Evolutionary conservation across 1,140 invertebrate genomes (phyloP).

Genomic region (Panonychus citri): DNA sequence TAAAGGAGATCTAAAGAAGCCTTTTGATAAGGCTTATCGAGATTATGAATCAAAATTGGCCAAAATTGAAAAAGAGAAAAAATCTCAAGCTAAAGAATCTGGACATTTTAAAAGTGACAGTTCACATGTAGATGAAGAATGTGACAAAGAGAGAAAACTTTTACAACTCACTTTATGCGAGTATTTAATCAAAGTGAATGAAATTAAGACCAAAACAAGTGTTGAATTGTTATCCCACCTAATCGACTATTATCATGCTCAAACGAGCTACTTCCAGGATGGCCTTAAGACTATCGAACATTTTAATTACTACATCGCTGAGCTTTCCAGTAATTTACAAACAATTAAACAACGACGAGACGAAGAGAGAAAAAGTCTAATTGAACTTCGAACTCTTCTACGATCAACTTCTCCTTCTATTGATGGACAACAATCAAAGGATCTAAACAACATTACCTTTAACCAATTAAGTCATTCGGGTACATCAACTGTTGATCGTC

Average conservation of each 20-base stretch:
- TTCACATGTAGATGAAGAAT: conserved; percentile 74
- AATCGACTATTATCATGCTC: conserved; percentile 90
- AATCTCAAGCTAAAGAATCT: conserved; percentile 59
- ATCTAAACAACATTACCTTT: too few species aligned
- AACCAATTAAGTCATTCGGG: neutral
- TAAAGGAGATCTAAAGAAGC: conserved; percentile 80
- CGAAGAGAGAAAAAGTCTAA: conserved; percentile 57
- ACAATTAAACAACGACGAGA: conserved; percentile 79
- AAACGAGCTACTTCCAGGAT: conserved; percentile 79
- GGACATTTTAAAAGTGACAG: conserved; percentile 71
- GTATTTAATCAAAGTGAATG: conserved; percentile 94
- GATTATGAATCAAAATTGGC: conserved; percentile 71
- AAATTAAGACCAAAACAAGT: conserved; percentile 93
- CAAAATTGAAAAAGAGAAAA: conserved; percentile 93
- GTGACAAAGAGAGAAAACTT: conserved; percentile 81
- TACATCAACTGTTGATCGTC: neutral
- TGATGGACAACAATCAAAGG: too few species aligned
- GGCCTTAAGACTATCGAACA: conserved; percentile 89
- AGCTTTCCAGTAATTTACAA: conserved; percentile 64
- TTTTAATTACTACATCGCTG: conserved; percentile 76
- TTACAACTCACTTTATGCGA: conserved; percentile 94
- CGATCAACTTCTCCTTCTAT: conserved; percentile 11
- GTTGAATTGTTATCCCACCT: conserved; percentile 83
- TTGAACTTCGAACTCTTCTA: conserved; percentile 63
- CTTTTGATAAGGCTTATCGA: conserved; percentile 88